A percentile compares a stretch with the other conserved stretches of the same genome.
phyloP scores from a whole-genome alignment of 2,113 vertebrate species.

The Balaeniceps rex region DNA sequence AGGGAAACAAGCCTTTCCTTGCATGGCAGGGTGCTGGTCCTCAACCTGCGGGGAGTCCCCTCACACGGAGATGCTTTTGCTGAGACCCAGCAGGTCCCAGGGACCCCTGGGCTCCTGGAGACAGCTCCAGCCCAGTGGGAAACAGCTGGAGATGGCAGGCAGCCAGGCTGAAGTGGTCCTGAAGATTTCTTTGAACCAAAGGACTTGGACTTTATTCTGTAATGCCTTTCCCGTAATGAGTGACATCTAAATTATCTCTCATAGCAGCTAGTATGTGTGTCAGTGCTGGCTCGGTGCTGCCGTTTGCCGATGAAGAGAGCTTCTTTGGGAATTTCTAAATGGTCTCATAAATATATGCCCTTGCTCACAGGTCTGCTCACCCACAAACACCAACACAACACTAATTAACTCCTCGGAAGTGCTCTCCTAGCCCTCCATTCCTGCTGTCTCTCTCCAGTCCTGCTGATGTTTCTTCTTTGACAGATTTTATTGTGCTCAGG shows the following conservation, averaged over 20 bases:
- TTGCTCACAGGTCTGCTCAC: neutral
- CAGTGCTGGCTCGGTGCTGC: neutral
- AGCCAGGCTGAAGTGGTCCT: neutral
- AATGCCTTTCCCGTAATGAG: neutral
- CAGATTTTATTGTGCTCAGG: neutral
- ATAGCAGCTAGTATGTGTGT: neutral
- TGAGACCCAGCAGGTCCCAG: neutral
- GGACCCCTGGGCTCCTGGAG: neutral
- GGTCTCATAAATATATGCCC: neutral
- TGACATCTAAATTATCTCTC: neutral
- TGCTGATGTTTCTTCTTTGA: neutral
- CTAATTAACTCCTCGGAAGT: neutral
- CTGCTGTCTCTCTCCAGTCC: neutral
- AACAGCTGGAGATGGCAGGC: neutral
- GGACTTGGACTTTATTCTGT: neutral
- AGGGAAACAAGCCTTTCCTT: neutral
- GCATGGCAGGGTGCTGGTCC: neutral
- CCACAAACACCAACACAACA: neutral
- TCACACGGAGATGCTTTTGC: accelerated
- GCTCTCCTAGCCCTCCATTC: neutral
- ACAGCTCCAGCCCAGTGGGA: neutral
- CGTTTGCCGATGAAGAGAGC: neutral
- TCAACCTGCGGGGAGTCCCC: neutral
- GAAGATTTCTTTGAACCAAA: neutral
- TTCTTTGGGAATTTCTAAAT: neutral